Evolutionary conservation across 2,888 invertebrate genomes (phyloP), one percentile per base, ranked within the genome.

Genomic region (Drosophila putrida): DNA sequence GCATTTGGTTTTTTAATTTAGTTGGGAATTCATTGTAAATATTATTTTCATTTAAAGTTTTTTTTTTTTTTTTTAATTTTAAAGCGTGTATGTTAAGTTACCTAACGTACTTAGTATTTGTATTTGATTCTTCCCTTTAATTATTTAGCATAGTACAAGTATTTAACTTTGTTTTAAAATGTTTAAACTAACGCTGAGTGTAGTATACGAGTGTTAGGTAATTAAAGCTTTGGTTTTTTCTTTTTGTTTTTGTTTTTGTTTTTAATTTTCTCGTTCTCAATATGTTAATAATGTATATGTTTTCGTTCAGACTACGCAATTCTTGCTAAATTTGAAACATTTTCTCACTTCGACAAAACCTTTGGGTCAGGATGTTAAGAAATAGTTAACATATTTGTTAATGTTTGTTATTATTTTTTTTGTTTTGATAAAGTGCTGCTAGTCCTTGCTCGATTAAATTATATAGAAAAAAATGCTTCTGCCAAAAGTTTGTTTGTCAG

Each of bases 171-270:
- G 27, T 44, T 43, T 35, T 71, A 70, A 73, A 78, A 44, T 55
- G 11, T 65, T 76, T 60, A 65, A 65, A 71, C 81, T 80, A 78
- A 67, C 60, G 87, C 70, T 71, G 82, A 71, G 74, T 86, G 63
- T 73, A 71, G 76, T 82, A 69, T 78, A 88, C 68, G 71, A 82
- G 59, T 75, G 55, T 76, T 76, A 85, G 80, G 80, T 82, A 64
- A 64, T 88, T 83, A 88, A 88, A 88, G 82, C 88, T 86, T 88
- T 87, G 59, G 53, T 74, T 80, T 85, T 72, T 44, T 33, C 11
- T 41, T 44, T 50, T 43, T 67, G 13, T 28, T 10, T 72, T 44
- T 33, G 15, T 41, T 44, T 50, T 43, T 67, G 13, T 28, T 10
- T 28, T 31, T 49, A 61, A 74, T 43, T 67, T 57, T 69, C 71